Evolutionary conservation across 1,140 invertebrate genomes (phyloP).

Genomic region (Macrocentrus cingulum): DNA sequence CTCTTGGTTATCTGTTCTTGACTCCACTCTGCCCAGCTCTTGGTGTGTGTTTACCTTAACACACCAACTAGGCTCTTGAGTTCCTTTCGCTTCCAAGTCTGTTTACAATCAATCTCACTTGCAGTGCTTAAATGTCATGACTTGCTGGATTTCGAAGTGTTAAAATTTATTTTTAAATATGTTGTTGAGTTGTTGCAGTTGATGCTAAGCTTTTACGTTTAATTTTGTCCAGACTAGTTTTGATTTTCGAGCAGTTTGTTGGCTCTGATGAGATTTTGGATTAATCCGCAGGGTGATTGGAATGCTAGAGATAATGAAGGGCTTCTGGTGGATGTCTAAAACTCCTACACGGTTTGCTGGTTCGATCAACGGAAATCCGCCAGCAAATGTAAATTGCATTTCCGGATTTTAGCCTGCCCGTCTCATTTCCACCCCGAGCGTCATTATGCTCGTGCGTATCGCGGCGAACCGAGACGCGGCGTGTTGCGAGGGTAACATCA

Average conservation of each 20-base stretch:
- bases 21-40: neutral
- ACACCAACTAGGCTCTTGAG: neutral
- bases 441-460: conserved; percentile 8
- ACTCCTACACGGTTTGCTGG: conserved; percentile 2
- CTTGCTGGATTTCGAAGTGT: no score
- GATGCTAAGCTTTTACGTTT: no score
- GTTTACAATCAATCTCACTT: neutral
- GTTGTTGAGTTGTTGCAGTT: no score
- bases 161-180: no score
- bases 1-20: neutral
- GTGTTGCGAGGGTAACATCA: neutral
- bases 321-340: neutral
- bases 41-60: neutral
- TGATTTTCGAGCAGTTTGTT: no score
- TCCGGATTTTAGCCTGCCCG: neutral
- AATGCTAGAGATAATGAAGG: conserved; percentile 9
- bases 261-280: no score
- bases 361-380: conserved; percentile 23
- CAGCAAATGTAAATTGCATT: conserved; percentile 25
- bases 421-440: neutral
- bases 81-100: neutral
- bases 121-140: neutral
- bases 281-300: no score
- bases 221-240: no score
- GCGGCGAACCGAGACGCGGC: neutral